phyloP scores from a whole-genome alignment of 92 coral and sea anemone species.

The Phenganax subtilis region DNA sequence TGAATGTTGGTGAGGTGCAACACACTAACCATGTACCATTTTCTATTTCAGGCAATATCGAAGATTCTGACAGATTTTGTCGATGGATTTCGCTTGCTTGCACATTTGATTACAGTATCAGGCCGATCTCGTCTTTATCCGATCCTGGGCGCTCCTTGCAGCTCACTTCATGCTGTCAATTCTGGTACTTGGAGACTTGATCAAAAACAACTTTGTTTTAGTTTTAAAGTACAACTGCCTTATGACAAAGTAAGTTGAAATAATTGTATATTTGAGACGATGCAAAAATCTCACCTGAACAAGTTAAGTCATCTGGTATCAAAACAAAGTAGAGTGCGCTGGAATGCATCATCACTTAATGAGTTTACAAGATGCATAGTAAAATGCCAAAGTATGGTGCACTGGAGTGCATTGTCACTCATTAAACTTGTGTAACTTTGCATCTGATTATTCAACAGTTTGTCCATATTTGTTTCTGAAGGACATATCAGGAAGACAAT shows the following conservation, averaged over 20 bases:
- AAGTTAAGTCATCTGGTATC: too few relatives aligned
- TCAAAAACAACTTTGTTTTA: conserved; percentile 74
- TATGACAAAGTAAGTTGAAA: conserved; percentile 64
- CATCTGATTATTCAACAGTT: conserved; percentile 44
- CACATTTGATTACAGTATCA: conserved; percentile 81
- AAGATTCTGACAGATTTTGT: conserved; percentile 73
- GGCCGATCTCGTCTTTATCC: conserved; percentile 90
- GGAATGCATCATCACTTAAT: too few relatives aligned
- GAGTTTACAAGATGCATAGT: too few relatives aligned
- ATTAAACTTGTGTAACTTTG: too few relatives aligned
- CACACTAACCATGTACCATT: not conserved
- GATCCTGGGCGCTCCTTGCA: conserved; percentile 91
- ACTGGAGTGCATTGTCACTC: too few relatives aligned
- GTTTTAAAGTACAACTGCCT: conserved; percentile 82
- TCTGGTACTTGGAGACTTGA: conserved; percentile 88
- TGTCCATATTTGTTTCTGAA: not conserved
- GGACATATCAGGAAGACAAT: conserved; percentile 50
- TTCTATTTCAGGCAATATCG: conserved; percentile 61
- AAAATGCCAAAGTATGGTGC: too few relatives aligned
- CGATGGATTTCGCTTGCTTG: conserved; percentile 83
- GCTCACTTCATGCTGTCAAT: conserved; percentile 52
- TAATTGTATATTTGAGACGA: not conserved
- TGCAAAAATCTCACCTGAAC: too few relatives aligned
- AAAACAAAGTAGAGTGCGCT: too few relatives aligned
- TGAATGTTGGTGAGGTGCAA: conserved; percentile 9